A percentile compares a stretch with the other conserved stretches of the same genome.
phyloP scores from a whole-genome alignment of 2,888 invertebrate genomes.

The Neuroscelio doddi region DNA sequence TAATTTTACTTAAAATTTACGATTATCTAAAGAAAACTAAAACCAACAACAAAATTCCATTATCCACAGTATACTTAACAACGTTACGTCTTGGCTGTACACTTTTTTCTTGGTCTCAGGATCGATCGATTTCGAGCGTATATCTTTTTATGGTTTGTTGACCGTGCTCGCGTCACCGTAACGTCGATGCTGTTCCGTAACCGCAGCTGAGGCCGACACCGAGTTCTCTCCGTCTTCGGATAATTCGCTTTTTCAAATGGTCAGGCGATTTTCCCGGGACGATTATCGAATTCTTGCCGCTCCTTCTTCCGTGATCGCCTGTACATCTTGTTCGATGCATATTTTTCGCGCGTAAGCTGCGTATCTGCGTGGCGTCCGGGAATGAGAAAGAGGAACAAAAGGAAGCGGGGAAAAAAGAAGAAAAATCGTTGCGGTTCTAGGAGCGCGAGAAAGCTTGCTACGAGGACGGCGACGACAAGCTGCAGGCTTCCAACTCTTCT shows the following conservation, averaged over 20 bases:
- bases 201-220: conserved; percentile 16
- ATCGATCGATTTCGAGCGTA: conserved; percentile 31
- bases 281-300: conserved; percentile 19
- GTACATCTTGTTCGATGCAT: conserved; percentile 27
- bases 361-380: conserved; percentile 11
- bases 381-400: background rate
- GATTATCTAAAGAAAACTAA: too few species aligned
- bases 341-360: conserved; percentile 30
- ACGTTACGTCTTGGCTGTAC: background rate
- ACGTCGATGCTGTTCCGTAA: conserved; percentile 27
- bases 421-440: conserved; percentile 7
- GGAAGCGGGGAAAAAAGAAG: background rate
- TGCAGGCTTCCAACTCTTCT: conserved; percentile 17
- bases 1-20: too few species aligned
- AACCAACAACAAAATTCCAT: background rate
- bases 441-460: conserved; percentile 9
- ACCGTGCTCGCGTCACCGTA: conserved; percentile 41
- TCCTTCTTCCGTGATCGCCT: conserved; percentile 17
- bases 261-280: background rate
- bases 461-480: conserved; percentile 26
- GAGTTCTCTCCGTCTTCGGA: background rate
- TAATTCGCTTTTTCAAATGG: conserved; percentile 6
- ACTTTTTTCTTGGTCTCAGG: background rate
- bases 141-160: conserved; percentile 45
- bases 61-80: background rate